A percentile compares a stretch with the other conserved stretches of the same genome.
Evolutionary conservation across 2,888 invertebrate species (phyloP).

Genomic region (Cyclophora punctaria): DNA sequence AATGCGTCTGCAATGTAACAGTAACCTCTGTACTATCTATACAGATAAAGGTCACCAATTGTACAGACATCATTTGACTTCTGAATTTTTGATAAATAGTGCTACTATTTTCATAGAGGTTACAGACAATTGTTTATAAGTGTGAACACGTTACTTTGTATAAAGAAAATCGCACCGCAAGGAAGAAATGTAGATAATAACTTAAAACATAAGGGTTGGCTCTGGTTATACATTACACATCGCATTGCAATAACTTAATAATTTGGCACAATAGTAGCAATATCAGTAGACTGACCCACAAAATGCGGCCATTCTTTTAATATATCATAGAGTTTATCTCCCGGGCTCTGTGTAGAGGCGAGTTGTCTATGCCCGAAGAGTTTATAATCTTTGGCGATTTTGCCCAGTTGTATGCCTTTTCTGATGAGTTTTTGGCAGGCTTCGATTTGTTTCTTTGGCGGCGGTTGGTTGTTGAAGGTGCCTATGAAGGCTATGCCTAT

Average conservation of each 20-base stretch:
- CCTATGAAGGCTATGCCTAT: constrained; percentile 84
- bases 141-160: too few relatives aligned
- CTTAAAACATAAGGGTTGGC: too few relatives aligned
- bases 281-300: constrained; percentile 42
- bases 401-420: constrained; percentile 76
- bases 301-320: constrained; percentile 83
- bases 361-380: constrained; percentile 81
- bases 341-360: constrained; percentile 80
- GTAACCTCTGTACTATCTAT: too few relatives aligned
- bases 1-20: too few relatives aligned
- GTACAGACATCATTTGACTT: too few relatives aligned
- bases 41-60: too few relatives aligned
- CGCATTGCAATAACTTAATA: constrained; percentile 20
- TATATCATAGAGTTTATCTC: constrained; percentile 76
- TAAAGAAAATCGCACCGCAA: too few relatives aligned
- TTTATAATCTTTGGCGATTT: constrained; percentile 78
- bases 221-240: too few relatives aligned
- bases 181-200: too few relatives aligned
- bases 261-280: constrained; percentile 37
- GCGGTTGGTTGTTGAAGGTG: constrained; percentile 74
- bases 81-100: too few relatives aligned
- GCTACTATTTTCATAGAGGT: too few relatives aligned
- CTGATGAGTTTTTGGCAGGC: constrained; percentile 78
- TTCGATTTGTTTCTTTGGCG: constrained; percentile 71
- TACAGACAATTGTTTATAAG: too few relatives aligned